Evolutionary conservation across 2,888 invertebrate genomes (phyloP).

Genomic region (Eupithecia pulchellata): DNA sequence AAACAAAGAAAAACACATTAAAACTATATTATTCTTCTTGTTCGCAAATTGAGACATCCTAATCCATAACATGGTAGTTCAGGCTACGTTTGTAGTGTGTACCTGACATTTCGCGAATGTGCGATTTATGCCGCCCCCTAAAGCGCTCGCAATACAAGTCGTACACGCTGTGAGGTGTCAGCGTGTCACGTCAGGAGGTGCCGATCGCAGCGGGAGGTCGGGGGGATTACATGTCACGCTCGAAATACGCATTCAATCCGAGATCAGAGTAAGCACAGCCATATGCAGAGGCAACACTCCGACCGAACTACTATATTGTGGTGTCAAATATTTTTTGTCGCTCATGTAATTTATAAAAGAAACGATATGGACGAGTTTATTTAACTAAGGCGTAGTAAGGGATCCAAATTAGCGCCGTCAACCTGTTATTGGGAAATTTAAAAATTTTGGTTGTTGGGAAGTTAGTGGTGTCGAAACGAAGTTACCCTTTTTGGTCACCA

Average conservation of each 20-base stretch:
- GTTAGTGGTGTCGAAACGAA: no score
- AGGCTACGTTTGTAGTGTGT: neutral
- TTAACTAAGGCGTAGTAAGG: no score
- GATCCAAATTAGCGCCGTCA: no score
- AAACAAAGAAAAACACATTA: constrained; percentile 36
- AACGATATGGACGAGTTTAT: neutral
- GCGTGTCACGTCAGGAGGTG: constrained; percentile 19
- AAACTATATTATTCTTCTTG: neutral
- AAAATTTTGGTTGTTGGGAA: no score
- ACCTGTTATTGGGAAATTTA: no score
- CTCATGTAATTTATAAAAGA: neutral
- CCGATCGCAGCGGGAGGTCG: constrained; percentile 12
- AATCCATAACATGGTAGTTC: neutral
- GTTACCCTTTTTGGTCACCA: no score
- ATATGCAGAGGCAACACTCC: neutral
- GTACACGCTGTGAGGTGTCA: constrained; percentile 25
- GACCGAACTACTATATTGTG: no score
- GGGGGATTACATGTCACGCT: constrained; percentile 11
- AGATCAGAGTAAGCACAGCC: constrained; percentile 10
- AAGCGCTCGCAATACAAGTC: constrained; percentile 12
- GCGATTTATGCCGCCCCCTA: constrained; percentile 27
- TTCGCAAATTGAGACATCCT: neutral
- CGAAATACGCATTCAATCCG: constrained; percentile 18
- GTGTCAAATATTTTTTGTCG: neutral
- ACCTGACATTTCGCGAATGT: neutral